Evolutionary conservation across 2,797 vertebrate species (phyloP).

Genomic region (Hippoglossus hippoglossus): DNA sequence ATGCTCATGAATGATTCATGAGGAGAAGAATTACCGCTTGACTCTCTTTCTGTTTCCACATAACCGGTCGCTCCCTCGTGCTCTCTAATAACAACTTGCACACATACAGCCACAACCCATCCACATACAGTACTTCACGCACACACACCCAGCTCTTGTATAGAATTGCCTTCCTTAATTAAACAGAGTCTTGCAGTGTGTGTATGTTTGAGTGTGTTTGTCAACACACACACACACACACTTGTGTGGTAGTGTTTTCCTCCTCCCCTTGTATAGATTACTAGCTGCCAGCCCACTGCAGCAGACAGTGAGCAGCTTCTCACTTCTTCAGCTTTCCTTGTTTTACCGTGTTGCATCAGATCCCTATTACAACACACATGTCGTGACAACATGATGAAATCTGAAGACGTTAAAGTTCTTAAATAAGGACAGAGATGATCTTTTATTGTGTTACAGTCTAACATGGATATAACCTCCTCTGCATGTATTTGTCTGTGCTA

Average conservation of each 20-base stretch:
- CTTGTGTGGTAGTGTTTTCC: not conserved
- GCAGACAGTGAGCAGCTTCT: slow-evolving; percentile 32
- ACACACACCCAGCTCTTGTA: not conserved
- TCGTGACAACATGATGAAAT: slow-evolving; percentile 48
- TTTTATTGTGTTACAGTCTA: slow-evolving; percentile 21
- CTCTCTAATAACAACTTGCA: slow-evolving; percentile 49
- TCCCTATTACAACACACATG: slow-evolving; percentile 21
- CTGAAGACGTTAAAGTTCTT: slow-evolving; percentile 32
- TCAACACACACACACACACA: too few species aligned
- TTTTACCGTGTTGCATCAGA: slow-evolving; percentile 65
- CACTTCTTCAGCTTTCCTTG: slow-evolving; percentile 30
- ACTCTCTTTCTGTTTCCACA: slow-evolving; percentile 59
- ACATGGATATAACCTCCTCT: slow-evolving; percentile 5
- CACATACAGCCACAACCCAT: not conserved
- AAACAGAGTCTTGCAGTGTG: slow-evolving; percentile 35
- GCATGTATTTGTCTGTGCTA: too few species aligned
- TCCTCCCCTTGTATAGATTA: slow-evolving; percentile 14
- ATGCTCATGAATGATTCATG: slow-evolving; percentile 69
- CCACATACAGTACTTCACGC: not conserved
- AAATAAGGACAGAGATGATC: slow-evolving; percentile 29
- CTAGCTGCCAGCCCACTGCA: slow-evolving; percentile 32
- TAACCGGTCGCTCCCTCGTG: slow-evolving; percentile 48
- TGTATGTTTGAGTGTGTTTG: not conserved
- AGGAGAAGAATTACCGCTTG: slow-evolving; percentile 55
- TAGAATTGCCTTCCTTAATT: slow-evolving; percentile 38